These are phyloP conservation scores for Drosophila affinis DNA, from an alignment of 2,888 invertebrate species.

Conservation along the genomic window DNA sequence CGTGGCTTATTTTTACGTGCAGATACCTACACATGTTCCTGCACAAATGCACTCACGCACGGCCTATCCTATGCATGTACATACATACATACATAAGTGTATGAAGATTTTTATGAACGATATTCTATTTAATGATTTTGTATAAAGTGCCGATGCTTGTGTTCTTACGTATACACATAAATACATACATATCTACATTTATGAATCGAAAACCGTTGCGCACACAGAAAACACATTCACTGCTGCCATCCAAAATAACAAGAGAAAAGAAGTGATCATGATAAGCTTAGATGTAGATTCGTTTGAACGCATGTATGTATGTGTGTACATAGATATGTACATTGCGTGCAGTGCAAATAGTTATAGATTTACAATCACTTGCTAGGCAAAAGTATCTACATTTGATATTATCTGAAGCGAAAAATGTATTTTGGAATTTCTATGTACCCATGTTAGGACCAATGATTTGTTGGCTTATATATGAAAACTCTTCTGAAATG, in stretches of 20 bases:
- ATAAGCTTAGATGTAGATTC: slow-evolving; percentile 7
- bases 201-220: neutral
- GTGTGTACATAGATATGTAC: neutral
- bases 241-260: neutral
- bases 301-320: neutral
- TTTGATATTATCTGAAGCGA: neutral
- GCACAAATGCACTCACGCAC: neutral
- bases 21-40: neutral
- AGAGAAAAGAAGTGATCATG: slow-evolving; percentile 21
- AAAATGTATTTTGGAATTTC: neutral
- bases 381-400: neutral
- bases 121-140: slow-evolving; percentile 26
- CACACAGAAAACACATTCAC: neutral
- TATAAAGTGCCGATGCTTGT: slow-evolving; percentile 28
- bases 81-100: slow-evolving; percentile 28
- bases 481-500: neutral
- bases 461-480: neutral
- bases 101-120: slow-evolving; percentile 26
- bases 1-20: neutral
- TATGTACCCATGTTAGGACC: neutral
- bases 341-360: neutral
- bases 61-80: neutral
- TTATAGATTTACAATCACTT: neutral
- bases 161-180: slow-evolving; percentile 32
- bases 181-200: slow-evolving; percentile 19